Evolutionary conservation across 1,140 invertebrate genomes (phyloP).

Genomic region (Anthonomus grandis): DNA sequence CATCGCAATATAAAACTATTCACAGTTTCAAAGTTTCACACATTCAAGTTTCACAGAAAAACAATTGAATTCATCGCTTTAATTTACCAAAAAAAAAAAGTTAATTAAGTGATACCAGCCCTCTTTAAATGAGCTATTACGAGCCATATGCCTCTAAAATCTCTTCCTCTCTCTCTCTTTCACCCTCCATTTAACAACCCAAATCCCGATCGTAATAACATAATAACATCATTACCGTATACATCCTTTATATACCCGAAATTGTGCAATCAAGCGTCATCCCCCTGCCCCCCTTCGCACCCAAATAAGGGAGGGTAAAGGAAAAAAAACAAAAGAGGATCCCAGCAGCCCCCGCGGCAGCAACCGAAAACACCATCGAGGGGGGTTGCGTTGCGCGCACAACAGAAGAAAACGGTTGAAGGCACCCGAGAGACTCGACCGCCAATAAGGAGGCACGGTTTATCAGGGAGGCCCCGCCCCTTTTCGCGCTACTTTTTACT

Average conservation of each 20-base stretch:
- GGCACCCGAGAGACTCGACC: neutral
- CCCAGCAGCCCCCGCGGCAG: neutral
- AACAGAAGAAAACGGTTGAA: constrained; percentile 9
- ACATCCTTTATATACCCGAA: constrained; percentile 4
- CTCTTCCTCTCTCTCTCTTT: too few species aligned
- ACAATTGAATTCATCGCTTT: too few species aligned
- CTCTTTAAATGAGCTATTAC: too few species aligned
- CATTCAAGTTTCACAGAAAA: too few species aligned
- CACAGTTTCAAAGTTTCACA: too few species aligned
- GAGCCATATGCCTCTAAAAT: too few species aligned
- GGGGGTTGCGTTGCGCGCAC: neutral
- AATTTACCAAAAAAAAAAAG: too few species aligned
- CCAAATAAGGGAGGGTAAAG: neutral
- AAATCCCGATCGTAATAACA: neutral
- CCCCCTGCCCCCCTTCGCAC: neutral
- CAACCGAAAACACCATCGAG: neutral
- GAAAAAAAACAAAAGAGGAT: neutral
- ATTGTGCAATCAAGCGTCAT: constrained; percentile 4
- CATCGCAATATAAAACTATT: too few species aligned
- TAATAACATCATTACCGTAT: constrained; percentile 3
- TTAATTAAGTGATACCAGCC: too few species aligned
- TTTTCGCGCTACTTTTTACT: constrained; percentile 25
- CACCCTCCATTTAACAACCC: too few species aligned
- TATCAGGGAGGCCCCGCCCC: constrained; percentile 12
- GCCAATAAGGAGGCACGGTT: constrained; percentile 8